phyloP scores from a whole-genome alignment of 2,888 invertebrate genomes.

The Ennomos quercinarius region DNA sequence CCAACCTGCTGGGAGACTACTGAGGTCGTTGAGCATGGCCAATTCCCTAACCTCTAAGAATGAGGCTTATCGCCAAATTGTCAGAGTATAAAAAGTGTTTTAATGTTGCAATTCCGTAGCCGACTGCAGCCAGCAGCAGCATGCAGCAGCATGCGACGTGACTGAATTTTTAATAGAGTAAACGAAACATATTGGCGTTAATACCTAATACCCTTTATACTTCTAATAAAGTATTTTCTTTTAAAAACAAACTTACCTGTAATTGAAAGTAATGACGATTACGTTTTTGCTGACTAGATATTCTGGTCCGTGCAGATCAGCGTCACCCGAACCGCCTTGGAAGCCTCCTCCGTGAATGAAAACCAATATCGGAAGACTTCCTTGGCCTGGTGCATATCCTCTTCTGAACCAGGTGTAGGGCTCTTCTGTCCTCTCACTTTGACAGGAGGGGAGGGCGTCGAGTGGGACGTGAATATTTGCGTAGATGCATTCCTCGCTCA shows the following conservation, averaged over 20 bases:
- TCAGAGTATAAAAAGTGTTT: too few species aligned
- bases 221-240: neutral
- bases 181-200: neutral
- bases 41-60: too few species aligned
- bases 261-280: slow-evolving; percentile 78
- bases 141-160: too few species aligned
- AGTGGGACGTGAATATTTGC: slow-evolving; percentile 73
- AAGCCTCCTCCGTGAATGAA: slow-evolving; percentile 79
- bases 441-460: slow-evolving; percentile 42
- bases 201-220: neutral
- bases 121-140: too few species aligned
- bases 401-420: slow-evolving; percentile 42
- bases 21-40: too few species aligned
- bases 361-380: slow-evolving; percentile 66
- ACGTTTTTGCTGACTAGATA: slow-evolving; percentile 66
- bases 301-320: slow-evolving; percentile 73
- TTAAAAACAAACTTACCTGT: slow-evolving; percentile 58
- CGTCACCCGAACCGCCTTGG: slow-evolving; percentile 71
- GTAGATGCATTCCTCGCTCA: slow-evolving; percentile 71
- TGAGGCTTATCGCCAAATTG: too few species aligned
- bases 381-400: slow-evolving; percentile 17
- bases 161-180: neutral
- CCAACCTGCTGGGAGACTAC: too few species aligned
- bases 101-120: too few species aligned
- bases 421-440: slow-evolving; percentile 7